Evolutionary conservation across 2,888 invertebrate genomes (phyloP).

Genomic region (Scaptodrosophila latifasciaeformis): DNA sequence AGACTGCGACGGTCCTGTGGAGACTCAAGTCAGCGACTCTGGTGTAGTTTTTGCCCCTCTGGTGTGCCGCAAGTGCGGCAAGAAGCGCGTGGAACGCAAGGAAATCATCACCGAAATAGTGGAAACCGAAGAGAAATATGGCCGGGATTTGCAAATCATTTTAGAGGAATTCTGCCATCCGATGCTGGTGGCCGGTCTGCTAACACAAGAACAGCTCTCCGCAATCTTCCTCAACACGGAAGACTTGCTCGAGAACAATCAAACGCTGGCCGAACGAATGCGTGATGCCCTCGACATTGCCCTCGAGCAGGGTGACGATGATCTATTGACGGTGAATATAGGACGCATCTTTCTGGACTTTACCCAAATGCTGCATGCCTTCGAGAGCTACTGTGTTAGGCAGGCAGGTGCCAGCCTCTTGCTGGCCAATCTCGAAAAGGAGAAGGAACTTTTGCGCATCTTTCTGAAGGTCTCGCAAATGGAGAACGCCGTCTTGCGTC

Average conservation of each 20-base stretch:
- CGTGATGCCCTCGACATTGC: constrained; percentile 91
- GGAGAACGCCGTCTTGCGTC: constrained; percentile 92
- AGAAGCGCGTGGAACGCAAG: constrained; percentile 91
- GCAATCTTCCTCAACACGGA: constrained; percentile 95
- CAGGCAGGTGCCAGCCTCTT: constrained; percentile 93
- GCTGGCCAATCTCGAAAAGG: constrained; percentile 92
- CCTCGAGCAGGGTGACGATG: constrained; percentile 86
- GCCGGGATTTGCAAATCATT: constrained; percentile 92
- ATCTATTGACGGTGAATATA: constrained; percentile 90
- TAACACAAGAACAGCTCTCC: constrained; percentile 92
- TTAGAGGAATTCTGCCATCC: constrained; percentile 95
- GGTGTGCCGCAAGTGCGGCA: constrained; percentile 91
- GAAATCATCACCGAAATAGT: constrained; percentile 96
- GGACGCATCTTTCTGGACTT: constrained; percentile 93
- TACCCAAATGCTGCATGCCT: constrained; percentile 93
- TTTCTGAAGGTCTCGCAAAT: constrained; percentile 97
- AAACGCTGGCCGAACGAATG: constrained; percentile 88
- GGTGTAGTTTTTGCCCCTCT: constrained; percentile 85
- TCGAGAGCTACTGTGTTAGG: constrained; percentile 95
- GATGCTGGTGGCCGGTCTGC: constrained; percentile 92
- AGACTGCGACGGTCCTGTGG: constrained; percentile 89
- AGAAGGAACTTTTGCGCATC: constrained; percentile 93
- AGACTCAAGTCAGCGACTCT: constrained; percentile 83
- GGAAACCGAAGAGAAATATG: constrained; percentile 97
- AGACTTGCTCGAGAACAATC: constrained; percentile 91